Percentiles rank a stretch among this genome's conserved stretches.
These are phyloP conservation scores for Siniperca knerii DNA, from an alignment of 2,113 vertebrate genomes.

Conservation along the genomic window DNA sequence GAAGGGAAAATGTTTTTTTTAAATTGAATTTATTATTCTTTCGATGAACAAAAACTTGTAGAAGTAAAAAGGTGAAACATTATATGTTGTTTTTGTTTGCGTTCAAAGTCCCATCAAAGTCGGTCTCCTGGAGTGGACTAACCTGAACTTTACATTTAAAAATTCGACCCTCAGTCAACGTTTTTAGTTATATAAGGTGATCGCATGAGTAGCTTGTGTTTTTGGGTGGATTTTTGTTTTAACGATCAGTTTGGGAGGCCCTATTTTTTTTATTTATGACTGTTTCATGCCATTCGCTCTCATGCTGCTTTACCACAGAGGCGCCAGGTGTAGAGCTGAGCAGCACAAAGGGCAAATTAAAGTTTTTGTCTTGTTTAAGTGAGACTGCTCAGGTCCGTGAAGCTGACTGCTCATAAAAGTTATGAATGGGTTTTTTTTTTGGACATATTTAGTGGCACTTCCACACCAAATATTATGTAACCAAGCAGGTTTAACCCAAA, in stretches of 20 bases:
- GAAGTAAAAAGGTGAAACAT: neutral
- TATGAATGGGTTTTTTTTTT: constrained; percentile 6
- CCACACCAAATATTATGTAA: neutral
- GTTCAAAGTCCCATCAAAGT: too few species aligned
- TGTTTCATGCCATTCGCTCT: neutral
- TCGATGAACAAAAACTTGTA: neutral
- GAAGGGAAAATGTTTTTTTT: neutral
- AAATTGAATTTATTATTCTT: neutral
- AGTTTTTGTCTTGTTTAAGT: neutral
- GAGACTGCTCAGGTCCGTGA: neutral
- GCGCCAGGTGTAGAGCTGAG: constrained; percentile 19
- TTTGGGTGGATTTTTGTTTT: neutral
- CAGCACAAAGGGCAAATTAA: constrained; percentile 16
- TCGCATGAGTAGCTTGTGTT: neutral
- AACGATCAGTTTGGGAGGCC: neutral
- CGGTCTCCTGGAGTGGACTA: neutral
- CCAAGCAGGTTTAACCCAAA: neutral
- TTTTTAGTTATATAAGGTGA: too few species aligned
- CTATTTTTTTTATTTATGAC: constrained; percentile 3
- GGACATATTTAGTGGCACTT: constrained; percentile 12
- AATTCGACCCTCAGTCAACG: neutral
- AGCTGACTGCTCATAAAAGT: constrained; percentile 25
- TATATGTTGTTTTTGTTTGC: neutral
- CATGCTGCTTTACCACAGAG: neutral
- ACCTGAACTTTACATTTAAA: neutral